Evolutionary conservation across 2,113 vertebrate species (phyloP).

Genomic region (Hippocampus comes): DNA sequence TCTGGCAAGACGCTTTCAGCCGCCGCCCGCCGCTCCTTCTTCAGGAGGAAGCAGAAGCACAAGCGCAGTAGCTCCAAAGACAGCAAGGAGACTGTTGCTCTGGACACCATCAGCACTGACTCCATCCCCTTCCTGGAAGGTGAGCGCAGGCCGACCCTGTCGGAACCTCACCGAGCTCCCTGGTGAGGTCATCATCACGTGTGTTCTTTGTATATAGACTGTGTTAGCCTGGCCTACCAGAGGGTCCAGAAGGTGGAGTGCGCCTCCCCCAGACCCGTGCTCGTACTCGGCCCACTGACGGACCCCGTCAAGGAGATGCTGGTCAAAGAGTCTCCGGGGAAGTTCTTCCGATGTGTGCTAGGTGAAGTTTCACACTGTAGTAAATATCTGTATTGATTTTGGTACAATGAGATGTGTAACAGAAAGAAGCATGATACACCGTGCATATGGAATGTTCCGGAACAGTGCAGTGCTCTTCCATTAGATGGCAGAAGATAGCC

Average conservation of each 20-base stretch:
- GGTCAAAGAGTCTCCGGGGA: constrained; percentile 89
- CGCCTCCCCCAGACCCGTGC: constrained; percentile 84
- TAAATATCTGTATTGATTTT: background rate
- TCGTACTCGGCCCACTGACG: constrained; percentile 89
- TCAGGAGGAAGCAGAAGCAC: constrained; percentile 93
- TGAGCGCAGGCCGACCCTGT: constrained; percentile 49
- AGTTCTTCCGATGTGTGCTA: constrained; percentile 93
- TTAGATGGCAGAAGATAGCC: too few relatives aligned
- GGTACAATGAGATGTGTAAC: too few relatives aligned
- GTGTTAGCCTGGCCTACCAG: constrained; percentile 90
- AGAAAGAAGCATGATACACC: too few relatives aligned
- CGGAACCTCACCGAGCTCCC: background rate
- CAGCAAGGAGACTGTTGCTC: constrained; percentile 87
- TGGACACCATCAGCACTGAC: constrained; percentile 92
- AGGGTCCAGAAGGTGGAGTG: constrained; percentile 95
- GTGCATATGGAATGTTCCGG: too few relatives aligned
- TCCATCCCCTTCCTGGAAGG: constrained; percentile 94
- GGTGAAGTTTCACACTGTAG: constrained; percentile 70
- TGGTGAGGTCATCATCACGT: background rate
- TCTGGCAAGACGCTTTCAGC: constrained; percentile 89
- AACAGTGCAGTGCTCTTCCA: too few relatives aligned
- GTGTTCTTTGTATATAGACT: constrained; percentile 71
- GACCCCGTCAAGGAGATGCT: constrained; percentile 98
- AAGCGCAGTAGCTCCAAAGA: constrained; percentile 96
- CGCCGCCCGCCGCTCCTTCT: constrained; percentile 93